Evolutionary conservation across 92 coral and sea anemone genomes (phyloP), one percentile per base, ranked within the genome.

Genomic region (Epizoanthus illoricatus): DNA sequence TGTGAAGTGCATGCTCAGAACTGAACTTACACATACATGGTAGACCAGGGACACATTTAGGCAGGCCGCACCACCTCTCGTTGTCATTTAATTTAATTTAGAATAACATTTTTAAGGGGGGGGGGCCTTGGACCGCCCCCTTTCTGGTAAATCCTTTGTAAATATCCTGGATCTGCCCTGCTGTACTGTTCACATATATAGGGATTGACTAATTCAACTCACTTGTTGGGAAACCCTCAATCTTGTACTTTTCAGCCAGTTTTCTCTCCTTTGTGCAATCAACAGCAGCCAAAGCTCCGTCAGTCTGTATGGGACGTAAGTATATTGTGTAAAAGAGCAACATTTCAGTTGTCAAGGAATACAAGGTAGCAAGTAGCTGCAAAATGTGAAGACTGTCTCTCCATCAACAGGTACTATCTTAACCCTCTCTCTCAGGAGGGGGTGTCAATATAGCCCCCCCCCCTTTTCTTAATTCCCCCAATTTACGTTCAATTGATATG

Each of bases 211-310:
- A 54, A 2, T n/a, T 59, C n/a, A 23, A 49, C 89, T 72, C 73
- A 91, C 95, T 74, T 69, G 98, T 93, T 7, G 98, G 98, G 68
- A 81, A 95, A 19, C 99, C 98, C 21, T 70, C 85, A 18, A 97
- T 82, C 56, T 91, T 95, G 76, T 83, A 93, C 80, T 87, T 97
- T 80, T 87, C 80, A 5, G 94, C 91, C 43, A 89, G 40, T 43
- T 88, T 85, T 79, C 84, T 86, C 65, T 97, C 89, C 72, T 93
- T 93, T 56, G 95, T 92, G 57, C 99, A 97, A 73, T 97, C 97
- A 3, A 94, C 99, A 19, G 99, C 99, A 17, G 99, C 99, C 36
- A 97, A 80, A 8, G 89, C 92, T 40, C 98, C 90, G 43, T 87
- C 91, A 71, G 92, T 87, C 99, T 97, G 68, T 4, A 40, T 39